phyloP scores from a whole-genome alignment of 2,797 vertebrate species.

The Scleropages formosus region DNA sequence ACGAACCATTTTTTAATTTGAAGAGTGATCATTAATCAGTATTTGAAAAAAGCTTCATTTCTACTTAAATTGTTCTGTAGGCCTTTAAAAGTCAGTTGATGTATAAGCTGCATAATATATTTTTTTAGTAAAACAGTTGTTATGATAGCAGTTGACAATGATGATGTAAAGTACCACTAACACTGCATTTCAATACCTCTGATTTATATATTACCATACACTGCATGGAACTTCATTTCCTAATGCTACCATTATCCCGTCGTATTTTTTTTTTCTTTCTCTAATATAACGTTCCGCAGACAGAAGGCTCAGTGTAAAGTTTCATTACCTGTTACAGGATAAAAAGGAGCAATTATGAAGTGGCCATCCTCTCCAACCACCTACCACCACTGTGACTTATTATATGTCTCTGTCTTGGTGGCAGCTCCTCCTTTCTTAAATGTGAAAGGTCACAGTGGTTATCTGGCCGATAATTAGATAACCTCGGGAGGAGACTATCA shows the following conservation, averaged over 20 bases:
- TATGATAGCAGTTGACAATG: neutral
- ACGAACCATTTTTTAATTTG: too few relatives aligned
- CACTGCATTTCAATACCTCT: neutral
- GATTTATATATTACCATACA: neutral
- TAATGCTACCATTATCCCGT: neutral
- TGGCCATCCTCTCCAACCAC: conserved; percentile 35
- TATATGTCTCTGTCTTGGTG: conserved; percentile 66
- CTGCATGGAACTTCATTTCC: neutral
- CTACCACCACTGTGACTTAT: conserved; percentile 55
- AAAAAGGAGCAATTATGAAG: conserved; percentile 63
- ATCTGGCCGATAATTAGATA: conserved; percentile 74
- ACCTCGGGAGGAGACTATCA: conserved; percentile 59
- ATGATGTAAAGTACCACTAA: neutral
- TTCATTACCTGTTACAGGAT: conserved; percentile 55
- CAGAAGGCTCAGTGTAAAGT: conserved; percentile 30
- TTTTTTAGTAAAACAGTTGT: neutral
- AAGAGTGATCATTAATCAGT: too few relatives aligned
- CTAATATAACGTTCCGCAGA: conserved; percentile 16
- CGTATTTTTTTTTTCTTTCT: conserved; percentile 5
- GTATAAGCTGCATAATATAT: neutral
- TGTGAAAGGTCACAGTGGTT: conserved; percentile 73
- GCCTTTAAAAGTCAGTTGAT: too few relatives aligned
- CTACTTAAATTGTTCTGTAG: too few relatives aligned
- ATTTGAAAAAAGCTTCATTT: too few relatives aligned
- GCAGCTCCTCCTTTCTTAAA: conserved; percentile 56